Evolutionary conservation across 1,140 invertebrate species (phyloP), one percentile per base, ranked within the genome.

Genomic region (Hydropsyche tenuis): DNA sequence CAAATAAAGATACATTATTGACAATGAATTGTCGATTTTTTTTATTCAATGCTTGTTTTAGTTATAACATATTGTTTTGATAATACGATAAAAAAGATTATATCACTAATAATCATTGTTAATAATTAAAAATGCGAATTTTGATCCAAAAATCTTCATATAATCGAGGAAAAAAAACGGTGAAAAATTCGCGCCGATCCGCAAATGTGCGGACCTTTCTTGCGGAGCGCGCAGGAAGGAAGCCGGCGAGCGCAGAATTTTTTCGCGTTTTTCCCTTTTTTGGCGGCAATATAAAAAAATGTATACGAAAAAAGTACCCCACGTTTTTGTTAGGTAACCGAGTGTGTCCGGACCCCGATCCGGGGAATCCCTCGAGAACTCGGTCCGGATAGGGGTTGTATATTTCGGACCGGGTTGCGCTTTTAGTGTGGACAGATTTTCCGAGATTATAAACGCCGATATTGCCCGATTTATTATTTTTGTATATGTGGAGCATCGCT

Each of bases 251-350:
- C 30, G 30, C 3, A 37, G 65, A 46, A 62, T 63, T 43, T 63
- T 72, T 22, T 53, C 6, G 3, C n/a, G 48, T 16, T 22, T 22
- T 53, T 53, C 22, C 3, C 22, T 53, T 22, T 53, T 53, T 53
- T 6, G 14, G 14, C 3, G n/a, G 6, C 3, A 5, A 22, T 53
- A 18, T 53, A 18, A 3, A 14, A 4, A 53, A 5, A 18, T 53
- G 22, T 53, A 18, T 37, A 37, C 9, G 30, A 25, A 48, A 23
- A 42, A 53, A 53, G 23, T 16, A 70, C 3, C 12, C 22, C 14
- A 6, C 64, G 25, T 66, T 75, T 73, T 76, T 76, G 75, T 76
- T 71, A 71, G 66, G 75, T 76, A 76, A 76, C 75, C 60, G 75
- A 76, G 75, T 73, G 75, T 76, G 75, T 76, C 75, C 75, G 72